Evolutionary conservation across 2,888 invertebrate species (phyloP).

Genomic region (Mythimna albipuncta): DNA sequence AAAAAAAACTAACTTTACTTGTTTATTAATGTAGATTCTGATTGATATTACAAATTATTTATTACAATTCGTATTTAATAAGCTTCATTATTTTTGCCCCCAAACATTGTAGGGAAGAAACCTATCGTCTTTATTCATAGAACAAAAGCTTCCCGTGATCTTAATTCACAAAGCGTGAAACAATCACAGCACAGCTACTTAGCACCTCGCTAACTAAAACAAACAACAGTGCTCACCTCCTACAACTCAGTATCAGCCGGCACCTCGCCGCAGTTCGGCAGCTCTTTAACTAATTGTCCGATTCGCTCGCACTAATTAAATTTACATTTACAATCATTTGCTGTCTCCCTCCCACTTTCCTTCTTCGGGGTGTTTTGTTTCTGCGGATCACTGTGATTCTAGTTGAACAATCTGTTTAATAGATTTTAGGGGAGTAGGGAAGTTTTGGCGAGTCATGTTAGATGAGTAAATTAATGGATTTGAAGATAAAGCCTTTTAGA

Average conservation of each 20-base stretch:
- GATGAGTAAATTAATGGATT: background rate
- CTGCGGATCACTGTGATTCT: constrained; percentile 40
- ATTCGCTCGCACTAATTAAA: constrained; percentile 62
- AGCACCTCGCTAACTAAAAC: constrained; percentile 31
- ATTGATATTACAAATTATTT: no score
- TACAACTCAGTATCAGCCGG: constrained; percentile 14
- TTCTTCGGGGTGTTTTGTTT: constrained; percentile 34
- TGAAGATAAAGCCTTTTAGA: background rate
- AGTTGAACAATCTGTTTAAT: constrained; percentile 15
- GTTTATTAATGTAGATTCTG: no score
- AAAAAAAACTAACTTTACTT: no score
- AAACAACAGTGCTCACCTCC: constrained; percentile 5
- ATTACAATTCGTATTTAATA: no score
- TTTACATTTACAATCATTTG: constrained; percentile 51
- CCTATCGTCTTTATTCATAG: no score
- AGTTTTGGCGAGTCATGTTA: background rate
- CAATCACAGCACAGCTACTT: constrained; percentile 16
- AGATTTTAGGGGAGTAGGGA: background rate
- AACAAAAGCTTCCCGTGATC: background rate
- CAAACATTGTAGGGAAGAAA: no score
- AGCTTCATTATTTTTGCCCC: no score
- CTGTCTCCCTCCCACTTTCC: constrained; percentile 15
- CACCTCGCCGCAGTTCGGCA: constrained; percentile 23
- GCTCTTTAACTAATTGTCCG: constrained; percentile 55
- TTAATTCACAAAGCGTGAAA: background rate